Evolutionary conservation across 2,797 vertebrate species (phyloP).

Genomic region (Neostethus bicornis): DNA sequence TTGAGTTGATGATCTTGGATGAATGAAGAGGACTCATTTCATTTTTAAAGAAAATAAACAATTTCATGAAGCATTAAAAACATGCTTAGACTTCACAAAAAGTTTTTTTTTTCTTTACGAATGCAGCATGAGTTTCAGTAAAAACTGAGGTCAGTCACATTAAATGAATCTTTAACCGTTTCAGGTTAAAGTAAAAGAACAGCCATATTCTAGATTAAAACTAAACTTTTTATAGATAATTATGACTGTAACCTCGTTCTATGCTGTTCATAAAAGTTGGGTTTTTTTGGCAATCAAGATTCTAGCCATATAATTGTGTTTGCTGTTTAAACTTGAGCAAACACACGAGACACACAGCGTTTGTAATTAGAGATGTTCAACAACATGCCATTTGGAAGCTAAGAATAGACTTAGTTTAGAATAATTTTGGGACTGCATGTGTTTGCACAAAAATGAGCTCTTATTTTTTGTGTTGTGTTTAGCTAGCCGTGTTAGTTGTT

Average conservation of each 20-base stretch:
- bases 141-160: constrained; percentile 25
- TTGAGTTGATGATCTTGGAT: background rate
- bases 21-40: constrained; percentile 1
- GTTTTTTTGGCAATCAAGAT: background rate
- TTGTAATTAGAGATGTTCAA: constrained; percentile 21
- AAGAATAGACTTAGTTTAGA: constrained; percentile 54
- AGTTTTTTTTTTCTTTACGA: constrained; percentile 2
- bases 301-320: constrained; percentile 6
- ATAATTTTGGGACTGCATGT: too few relatives aligned
- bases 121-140: constrained; percentile 14
- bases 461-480: constrained; percentile 3
- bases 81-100: background rate
- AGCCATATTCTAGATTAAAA: too few relatives aligned
- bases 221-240: too few relatives aligned
- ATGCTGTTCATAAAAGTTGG: too few relatives aligned
- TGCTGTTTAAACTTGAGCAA: constrained; percentile 3
- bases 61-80: constrained; percentile 6
- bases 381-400: constrained; percentile 29
- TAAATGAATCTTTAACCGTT: too few relatives aligned
- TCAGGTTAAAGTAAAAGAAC: too few relatives aligned
- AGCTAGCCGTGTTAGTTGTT: constrained; percentile 25
- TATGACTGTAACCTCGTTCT: too few relatives aligned
- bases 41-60: background rate
- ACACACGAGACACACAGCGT: background rate
- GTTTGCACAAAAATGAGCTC: constrained; percentile 10